These are phyloP conservation scores for Acleris literana DNA, from an alignment of 2,888 invertebrate genomes.

Conservation along the genomic window DNA sequence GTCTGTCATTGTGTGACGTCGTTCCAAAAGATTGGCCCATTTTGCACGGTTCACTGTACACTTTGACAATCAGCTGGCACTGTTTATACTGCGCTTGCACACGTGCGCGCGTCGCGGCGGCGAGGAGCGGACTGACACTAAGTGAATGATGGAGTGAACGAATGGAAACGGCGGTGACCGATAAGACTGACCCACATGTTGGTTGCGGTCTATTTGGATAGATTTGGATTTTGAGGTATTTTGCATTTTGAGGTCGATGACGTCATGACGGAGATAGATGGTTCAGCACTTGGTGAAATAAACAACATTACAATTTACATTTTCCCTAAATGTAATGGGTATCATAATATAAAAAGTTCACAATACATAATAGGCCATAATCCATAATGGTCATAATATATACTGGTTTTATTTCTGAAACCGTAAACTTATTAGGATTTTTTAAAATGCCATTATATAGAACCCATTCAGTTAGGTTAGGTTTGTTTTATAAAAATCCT, in stretches of 20 bases:
- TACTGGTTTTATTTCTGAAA: too few relatives aligned
- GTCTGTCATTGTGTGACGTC: constrained; percentile 72
- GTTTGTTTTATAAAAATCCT: too few relatives aligned
- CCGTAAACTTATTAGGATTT: too few relatives aligned
- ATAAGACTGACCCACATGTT: constrained; percentile 47
- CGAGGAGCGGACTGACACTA: constrained; percentile 19
- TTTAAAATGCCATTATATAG: too few relatives aligned
- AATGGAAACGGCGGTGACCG: constrained; percentile 38
- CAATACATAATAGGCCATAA: too few relatives aligned
- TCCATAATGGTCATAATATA: too few relatives aligned
- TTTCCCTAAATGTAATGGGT: too few relatives aligned
- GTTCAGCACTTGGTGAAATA: too few relatives aligned
- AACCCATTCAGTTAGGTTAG: too few relatives aligned
- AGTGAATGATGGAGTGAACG: constrained; percentile 22
- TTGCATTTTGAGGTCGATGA: background rate
- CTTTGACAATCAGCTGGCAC: constrained; percentile 61
- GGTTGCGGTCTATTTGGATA: constrained; percentile 38
- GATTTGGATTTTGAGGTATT: background rate
- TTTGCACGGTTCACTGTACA: constrained; percentile 63
- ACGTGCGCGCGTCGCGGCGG: constrained; percentile 40
- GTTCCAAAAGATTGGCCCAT: constrained; percentile 82
- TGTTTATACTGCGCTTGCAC: constrained; percentile 61
- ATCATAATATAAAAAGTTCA: too few relatives aligned
- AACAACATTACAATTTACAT: too few relatives aligned
- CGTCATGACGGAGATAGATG: background rate